These are phyloP conservation scores for Pocota personata DNA, from an alignment of 2,888 invertebrate genomes.

Conservation along the genomic window DNA sequence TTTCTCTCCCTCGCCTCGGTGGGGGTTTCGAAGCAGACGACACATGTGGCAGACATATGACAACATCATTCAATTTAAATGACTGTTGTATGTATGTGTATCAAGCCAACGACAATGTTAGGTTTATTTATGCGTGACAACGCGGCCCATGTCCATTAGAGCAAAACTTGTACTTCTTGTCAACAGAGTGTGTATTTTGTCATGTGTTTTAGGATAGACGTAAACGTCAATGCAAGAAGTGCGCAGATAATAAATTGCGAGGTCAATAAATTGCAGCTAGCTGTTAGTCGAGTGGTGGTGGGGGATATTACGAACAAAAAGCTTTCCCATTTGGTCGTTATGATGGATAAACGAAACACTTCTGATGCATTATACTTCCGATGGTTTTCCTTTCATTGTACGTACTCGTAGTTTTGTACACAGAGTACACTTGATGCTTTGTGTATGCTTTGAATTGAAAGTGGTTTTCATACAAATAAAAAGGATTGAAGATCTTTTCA, in stretches of 20 bases:
- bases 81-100: neutral
- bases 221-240: neutral
- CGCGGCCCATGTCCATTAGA: neutral
- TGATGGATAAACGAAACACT: conserved; percentile 21
- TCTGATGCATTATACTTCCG: conserved; percentile 23
- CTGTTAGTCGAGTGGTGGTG: neutral
- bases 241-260: neutral
- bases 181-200: neutral
- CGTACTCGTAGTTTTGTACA: neutral
- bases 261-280: conserved; percentile 23
- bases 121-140: conserved; percentile 15
- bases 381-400: neutral
- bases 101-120: neutral
- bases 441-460: no score
- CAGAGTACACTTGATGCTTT: conserved; percentile 10
- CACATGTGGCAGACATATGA: neutral
- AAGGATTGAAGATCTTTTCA: no score
- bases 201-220: neutral
- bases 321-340: conserved; percentile 2
- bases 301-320: neutral
- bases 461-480: no score
- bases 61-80: conserved; percentile 1
- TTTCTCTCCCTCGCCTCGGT: neutral
- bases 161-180: neutral
- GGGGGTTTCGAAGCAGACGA: neutral